Evolutionary conservation across 2,113 vertebrate genomes (phyloP), one percentile per base, ranked within the genome.

Genomic region (Ibidorhyncha struthersii): DNA sequence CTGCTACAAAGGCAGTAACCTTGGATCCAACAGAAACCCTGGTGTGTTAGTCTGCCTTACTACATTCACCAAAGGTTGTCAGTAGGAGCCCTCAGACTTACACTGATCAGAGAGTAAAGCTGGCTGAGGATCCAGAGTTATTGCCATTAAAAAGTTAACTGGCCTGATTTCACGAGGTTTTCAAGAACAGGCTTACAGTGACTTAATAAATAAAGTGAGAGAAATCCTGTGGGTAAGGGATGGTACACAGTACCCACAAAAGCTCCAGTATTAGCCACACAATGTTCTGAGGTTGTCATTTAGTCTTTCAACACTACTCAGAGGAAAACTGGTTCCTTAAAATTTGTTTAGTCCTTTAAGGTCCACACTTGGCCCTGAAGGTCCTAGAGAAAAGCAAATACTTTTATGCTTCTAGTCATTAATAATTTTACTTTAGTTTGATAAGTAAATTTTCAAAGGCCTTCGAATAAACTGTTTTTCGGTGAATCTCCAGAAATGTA

Each of bases 401-500:
- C 27, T 76, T 95, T 83, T 27, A 52, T 30, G 15, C 10, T 94
- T 29, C 59, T 23, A 29, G 30, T 29, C 49, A 36, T 55, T 41
- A 90, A 26, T 11, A 55, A 45, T 8, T 61, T 29, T 10, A 20
- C 29, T 88, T 66, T 27, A 36, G 0, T 41, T 53, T 53, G 18
- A 67, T 3, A 84, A 10, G 29, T 20, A 21, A 70, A 69, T 2
- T 4, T 62, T 56, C 62, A 38, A 62, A 88, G 41, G 59, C 50
- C 53, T 73, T 25, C 45, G 22, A 84, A 56, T 6, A 30, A 59
- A 16, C 14, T n/a, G 67, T 2, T 40, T 86, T 40, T 23, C 52
- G 66, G 22, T 36, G 26, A 56, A 20, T 10, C 47, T 70, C 41
- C 58, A 77, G 63, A 61, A 79, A 45, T 0, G 9, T 78, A 99